phyloP scores from a whole-genome alignment of 2,888 invertebrate species.

The Brenthis ino region DNA sequence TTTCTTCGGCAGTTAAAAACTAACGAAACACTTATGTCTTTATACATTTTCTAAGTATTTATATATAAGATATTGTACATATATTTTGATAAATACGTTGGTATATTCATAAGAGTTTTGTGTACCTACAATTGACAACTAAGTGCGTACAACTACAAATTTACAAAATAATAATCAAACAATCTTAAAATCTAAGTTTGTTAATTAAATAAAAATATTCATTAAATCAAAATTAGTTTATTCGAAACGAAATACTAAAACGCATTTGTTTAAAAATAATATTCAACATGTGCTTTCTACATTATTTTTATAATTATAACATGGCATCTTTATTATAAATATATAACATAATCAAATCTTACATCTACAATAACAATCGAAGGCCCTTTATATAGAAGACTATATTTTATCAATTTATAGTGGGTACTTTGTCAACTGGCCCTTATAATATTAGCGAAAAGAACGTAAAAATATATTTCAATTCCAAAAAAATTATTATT shows the following conservation, averaged over 20 bases:
- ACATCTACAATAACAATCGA: constrained; percentile 57
- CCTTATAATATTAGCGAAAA: constrained; percentile 15
- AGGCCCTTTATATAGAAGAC: constrained; percentile 60
- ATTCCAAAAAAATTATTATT: background rate
- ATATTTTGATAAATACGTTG: constrained; percentile 34
- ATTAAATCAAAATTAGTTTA: constrained; percentile 37
- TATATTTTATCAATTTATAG: constrained; percentile 33
- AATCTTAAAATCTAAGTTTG: constrained; percentile 33
- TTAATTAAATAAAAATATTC: constrained; percentile 37
- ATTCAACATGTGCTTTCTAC: constrained; percentile 51
- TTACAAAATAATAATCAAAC: constrained; percentile 40
- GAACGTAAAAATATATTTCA: constrained; percentile 7
- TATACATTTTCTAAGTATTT: background rate
- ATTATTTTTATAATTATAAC: constrained; percentile 54
- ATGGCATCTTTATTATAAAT: constrained; percentile 62
- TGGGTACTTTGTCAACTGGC: constrained; percentile 30
- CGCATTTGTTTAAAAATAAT: constrained; percentile 65
- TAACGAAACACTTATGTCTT: background rate
- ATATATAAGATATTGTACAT: constrained; percentile 13
- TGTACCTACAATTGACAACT: constrained; percentile 52
- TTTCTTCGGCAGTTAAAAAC: background rate
- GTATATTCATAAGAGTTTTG: constrained; percentile 47
- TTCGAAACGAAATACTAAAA: constrained; percentile 75
- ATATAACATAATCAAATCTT: constrained; percentile 43
- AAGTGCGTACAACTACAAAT: constrained; percentile 42